These are phyloP conservation scores for Hylaea fasciaria DNA, from an alignment of 2,888 invertebrate genomes.

Conservation along the genomic window DNA sequence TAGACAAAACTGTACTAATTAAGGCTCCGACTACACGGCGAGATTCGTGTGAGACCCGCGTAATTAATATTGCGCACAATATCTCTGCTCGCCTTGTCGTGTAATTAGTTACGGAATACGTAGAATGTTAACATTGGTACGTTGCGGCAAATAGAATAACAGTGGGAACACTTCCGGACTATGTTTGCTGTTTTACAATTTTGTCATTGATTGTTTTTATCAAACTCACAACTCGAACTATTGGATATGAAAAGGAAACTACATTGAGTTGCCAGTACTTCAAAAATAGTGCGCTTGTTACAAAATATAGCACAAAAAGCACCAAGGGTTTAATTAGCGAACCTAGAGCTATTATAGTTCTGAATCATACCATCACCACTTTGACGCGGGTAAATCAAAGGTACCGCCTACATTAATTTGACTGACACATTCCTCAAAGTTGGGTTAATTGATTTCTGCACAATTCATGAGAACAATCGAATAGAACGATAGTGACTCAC, in stretches of 20 bases:
- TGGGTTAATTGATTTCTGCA: conserved; percentile 27
- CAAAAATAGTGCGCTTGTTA: too few relatives aligned
- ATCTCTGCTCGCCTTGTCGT: conserved; percentile 33
- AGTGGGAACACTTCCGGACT: not conserved
- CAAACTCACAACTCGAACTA: too few relatives aligned
- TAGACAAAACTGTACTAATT: conserved; percentile 29
- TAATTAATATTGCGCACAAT: conserved; percentile 44
- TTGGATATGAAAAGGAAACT: too few relatives aligned
- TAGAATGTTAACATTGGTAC: conserved; percentile 18
- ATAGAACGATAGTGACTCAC: conserved; percentile 18
- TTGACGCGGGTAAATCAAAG: not conserved
- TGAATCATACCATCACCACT: too few relatives aligned
- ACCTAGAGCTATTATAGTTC: too few relatives aligned
- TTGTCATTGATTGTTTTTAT: too few relatives aligned
- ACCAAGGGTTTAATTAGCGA: too few relatives aligned
- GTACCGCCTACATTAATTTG: not conserved
- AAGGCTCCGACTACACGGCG: conserved; percentile 20
- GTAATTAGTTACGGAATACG: conserved; percentile 29
- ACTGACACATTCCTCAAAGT: too few relatives aligned
- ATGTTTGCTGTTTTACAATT: too few relatives aligned
- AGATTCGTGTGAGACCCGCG: conserved; percentile 36
- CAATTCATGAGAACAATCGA: conserved; percentile 21
- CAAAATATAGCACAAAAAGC: too few relatives aligned
- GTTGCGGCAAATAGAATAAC: not conserved
- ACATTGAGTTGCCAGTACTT: too few relatives aligned